Conservation (phyloP, 35 echinoderm and acorn worm species). For the Patiria miniata region DNA sequence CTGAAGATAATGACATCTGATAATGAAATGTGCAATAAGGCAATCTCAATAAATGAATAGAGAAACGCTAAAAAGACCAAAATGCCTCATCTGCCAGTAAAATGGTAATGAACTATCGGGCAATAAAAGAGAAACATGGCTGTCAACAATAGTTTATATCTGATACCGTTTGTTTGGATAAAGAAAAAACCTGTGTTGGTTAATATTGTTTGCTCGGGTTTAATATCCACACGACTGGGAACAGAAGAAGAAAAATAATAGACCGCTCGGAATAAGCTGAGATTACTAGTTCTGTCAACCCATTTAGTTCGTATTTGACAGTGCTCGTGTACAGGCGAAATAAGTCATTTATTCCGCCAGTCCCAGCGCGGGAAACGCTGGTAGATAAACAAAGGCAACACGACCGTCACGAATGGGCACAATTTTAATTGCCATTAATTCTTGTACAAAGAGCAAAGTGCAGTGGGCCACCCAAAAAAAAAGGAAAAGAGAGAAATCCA, state of each 20-base stretch:
- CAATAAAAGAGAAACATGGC: too few relatives aligned
- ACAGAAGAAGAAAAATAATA: not conserved
- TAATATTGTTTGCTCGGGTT: constrained; percentile 3
- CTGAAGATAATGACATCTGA: too few relatives aligned
- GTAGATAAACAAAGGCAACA: constrained; percentile 18
- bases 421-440: constrained; percentile 30
- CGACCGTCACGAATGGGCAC: constrained; percentile 26
- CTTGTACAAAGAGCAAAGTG: constrained; percentile 20
- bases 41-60: too few relatives aligned
- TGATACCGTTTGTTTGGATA: not conserved
- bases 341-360: constrained; percentile 8
- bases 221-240: not conserved
- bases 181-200: not conserved
- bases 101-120: too few relatives aligned
- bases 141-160: not conserved
- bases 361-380: not conserved
- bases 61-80: too few relatives aligned
- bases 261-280: constrained; percentile 12
- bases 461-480: not conserved
- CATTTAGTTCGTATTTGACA: not conserved
- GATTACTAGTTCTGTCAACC: constrained; percentile 20
- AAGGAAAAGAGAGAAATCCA: too few relatives aligned
- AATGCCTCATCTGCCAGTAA: too few relatives aligned
- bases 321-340: not conserved
- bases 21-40: too few relatives aligned